Base-by-base conservation (phyloP, 2,888 invertebrate genomes). In the Drepanosiphum platanoidis region DNA sequence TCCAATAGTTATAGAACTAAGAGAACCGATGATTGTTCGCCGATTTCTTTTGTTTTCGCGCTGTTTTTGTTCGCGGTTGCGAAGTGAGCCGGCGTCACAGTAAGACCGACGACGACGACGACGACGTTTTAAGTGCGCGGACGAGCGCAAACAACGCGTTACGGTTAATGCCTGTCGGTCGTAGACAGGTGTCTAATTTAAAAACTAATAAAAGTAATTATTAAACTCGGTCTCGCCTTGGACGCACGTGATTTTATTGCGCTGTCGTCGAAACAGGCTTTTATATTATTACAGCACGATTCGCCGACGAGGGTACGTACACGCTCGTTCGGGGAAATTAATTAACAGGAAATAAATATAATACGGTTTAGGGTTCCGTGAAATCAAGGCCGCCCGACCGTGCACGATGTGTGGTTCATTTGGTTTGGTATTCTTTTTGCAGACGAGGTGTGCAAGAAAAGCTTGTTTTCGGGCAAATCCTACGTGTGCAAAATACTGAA, bases 361-460 rank as follows among this genome's bases (percentile, higher is more conserved):
- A 52, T 52, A 8, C 42, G 9, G 1, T 3, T 13, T 8, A 42
- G 42, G 13, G 11, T 9, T 13, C 1, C 42, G 42, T 42, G 9
- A 8, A 13, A 42, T 42, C 13, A 1, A 9, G 13, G 11, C 8
- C 42, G 13, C 42, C 8, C 42, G 13, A 2, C 8, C 7, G 13
- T 5, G 13, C 42, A 42, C 42, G 42, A 42, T 42, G 8, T 8
- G 13, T 42, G 42, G 8, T 42, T 42, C 13, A 42, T 42, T 42
- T 42, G 13, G 13, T 46, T 46, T 18, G 18, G 18, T 64, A 0
- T 13, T 39, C n/a, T 81, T 30, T 36, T 58, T 32, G 4, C 8
- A 84, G 84, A 77, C 11, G 84, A 84, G 58, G 58, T 77, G 4
- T 84, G 84, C n/a, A 84, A 77, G n/a, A 84, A 32, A 58, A 75